Conservation (phyloP, 2,113 vertebrate species). For the Ginglymostoma cirratum region DNA sequence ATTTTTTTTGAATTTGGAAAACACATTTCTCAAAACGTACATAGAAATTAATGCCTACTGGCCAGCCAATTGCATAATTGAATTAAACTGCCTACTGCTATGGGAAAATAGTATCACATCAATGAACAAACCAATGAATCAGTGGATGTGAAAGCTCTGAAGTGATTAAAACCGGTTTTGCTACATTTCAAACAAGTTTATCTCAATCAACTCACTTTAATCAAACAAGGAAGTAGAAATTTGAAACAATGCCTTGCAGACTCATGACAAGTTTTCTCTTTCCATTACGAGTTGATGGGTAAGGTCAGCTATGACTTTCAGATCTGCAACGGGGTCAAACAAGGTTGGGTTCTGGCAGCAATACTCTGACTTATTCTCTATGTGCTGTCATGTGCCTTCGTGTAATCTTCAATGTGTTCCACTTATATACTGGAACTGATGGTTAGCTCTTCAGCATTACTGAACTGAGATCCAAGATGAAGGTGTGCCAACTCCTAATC, state of each 20-base stretch:
- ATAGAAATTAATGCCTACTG: background rate
- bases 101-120: conserved; percentile 12
- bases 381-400: background rate
- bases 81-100: too few species aligned
- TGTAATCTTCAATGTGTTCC: background rate
- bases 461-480: background rate
- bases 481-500: background rate
- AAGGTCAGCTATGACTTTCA: background rate
- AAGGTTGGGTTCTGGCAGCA: background rate
- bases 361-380: background rate
- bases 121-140: conserved; percentile 19
- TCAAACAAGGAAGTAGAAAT: conserved; percentile 34
- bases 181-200: conserved; percentile 30
- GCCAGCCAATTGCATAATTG: conserved; percentile 23
- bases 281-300: background rate
- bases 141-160: conserved; percentile 19
- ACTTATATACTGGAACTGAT: background rate
- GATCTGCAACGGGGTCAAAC: background rate
- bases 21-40: background rate
- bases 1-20: background rate
- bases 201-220: conserved; percentile 9
- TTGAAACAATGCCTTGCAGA: conserved; percentile 26
- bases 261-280: background rate
- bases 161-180: conserved; percentile 32
- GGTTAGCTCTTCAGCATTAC: background rate